Base-by-base conservation (phyloP, 23 tunicate genomes). In the Styela plicata region DNA sequence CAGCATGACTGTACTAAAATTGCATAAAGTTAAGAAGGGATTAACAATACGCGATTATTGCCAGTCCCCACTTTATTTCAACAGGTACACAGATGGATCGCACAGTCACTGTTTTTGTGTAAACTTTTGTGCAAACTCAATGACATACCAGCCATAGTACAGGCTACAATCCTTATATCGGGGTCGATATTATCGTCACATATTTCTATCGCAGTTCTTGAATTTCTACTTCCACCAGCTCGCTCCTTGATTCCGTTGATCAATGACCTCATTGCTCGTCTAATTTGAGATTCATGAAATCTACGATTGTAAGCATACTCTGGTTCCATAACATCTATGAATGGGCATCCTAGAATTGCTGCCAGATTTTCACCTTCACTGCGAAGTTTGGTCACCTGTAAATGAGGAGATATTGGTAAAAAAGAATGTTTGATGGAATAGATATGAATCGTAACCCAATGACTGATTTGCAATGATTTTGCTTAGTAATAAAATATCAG, bases 251-350 rank as follows among this genome's bases (percentile, higher is more conserved):
- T 91, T 57, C 97, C 97, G 36, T 80, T 73, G 80, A 87, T 86
- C 1, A 86, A 73, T 17, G 91, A 86, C 32, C 79, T 71, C 91
- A 87, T 83, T n/a, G 91, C 91, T 32, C 86, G 82, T 34, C 71
- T 36, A 63, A 86, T 84, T 70, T 87, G 91, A 52, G 97, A 83
- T 57, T 91, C 91, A 67, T 91, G 97, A 69, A 91, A 91, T 7
- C 97, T 83, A 2, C 97, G 90, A 74, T 86, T 91, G 97, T 86
- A 86, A 16, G 90, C 90, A 64, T 86, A 86, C 28, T 91, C 97
- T 21, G 97, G 97, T 37, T 85, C 87, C 52, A 90, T 81, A 2
- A 91, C 90, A 52, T 91, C 97, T 44, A 91, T 87, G 36, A 91
- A 91, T 2, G 91, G 97, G 69, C 97, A 91, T 66, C 97, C 91